Evolutionary conservation across 2,113 vertebrate genomes (phyloP).

Genomic region (Podocnemis expansa): DNA sequence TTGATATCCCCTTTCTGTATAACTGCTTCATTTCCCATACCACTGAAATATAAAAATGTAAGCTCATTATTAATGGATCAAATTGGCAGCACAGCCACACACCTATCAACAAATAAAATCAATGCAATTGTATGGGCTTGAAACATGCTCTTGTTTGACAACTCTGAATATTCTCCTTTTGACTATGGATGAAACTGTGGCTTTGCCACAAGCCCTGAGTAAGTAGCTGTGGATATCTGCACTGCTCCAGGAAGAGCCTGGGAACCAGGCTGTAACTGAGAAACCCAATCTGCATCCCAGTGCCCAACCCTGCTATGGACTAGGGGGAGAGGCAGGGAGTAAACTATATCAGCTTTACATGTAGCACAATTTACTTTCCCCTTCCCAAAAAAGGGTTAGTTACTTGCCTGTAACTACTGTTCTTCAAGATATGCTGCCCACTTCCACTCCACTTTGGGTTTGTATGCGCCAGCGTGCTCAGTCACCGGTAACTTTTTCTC

Average conservation of each 20-base stretch:
- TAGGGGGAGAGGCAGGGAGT: neutral
- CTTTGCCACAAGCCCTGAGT: neutral
- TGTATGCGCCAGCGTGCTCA: too few species aligned
- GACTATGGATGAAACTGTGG: neutral
- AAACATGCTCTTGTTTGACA: neutral
- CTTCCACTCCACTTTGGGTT: too few species aligned
- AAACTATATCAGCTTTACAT: neutral
- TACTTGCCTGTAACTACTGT: too few species aligned
- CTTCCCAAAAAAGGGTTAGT: neutral
- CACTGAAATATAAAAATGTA: neutral
- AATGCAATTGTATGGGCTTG: neutral
- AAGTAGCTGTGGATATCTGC: neutral
- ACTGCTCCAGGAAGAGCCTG: neutral
- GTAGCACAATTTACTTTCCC: neutral
- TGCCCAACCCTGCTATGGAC: neutral
- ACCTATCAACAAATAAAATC: neutral
- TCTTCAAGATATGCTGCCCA: too few species aligned
- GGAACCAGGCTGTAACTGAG: neutral
- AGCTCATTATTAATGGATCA: constrained; percentile 29
- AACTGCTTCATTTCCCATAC: neutral
- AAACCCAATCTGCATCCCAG: neutral
- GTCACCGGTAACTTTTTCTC: too few species aligned
- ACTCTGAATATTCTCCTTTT: neutral
- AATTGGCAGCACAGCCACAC: neutral
- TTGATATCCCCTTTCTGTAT: neutral